Percentiles rank a stretch among this genome's conserved stretches.
phyloP scores from a whole-genome alignment of 2,113 vertebrate species.

The Hoplias malabaricus region DNA sequence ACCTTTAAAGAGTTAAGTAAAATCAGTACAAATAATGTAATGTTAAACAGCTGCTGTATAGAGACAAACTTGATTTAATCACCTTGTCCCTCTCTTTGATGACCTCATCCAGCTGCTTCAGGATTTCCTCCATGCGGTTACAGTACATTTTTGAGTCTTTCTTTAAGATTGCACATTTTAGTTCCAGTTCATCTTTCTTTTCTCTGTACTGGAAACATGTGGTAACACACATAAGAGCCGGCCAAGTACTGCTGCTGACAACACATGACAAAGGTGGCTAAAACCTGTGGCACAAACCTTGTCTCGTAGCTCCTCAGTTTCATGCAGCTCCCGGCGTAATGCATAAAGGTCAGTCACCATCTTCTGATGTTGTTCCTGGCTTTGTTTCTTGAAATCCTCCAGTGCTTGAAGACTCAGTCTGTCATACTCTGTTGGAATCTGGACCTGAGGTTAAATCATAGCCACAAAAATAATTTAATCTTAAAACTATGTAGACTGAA shows the following conservation, averaged over 20 bases:
- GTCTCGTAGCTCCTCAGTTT: slow-evolving; percentile 70
- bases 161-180: slow-evolving; percentile 77
- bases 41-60: neutral
- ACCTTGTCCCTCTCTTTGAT: slow-evolving; percentile 88
- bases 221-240: neutral
- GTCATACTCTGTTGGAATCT: slow-evolving; percentile 59
- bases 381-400: slow-evolving; percentile 71
- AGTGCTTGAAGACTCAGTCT: slow-evolving; percentile 58
- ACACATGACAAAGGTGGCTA: neutral
- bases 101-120: slow-evolving; percentile 90
- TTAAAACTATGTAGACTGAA: no score
- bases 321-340: slow-evolving; percentile 79
- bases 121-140: slow-evolving; percentile 80
- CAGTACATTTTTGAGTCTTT: slow-evolving; percentile 86
- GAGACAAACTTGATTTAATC: neutral
- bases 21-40: neutral
- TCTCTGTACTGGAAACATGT: slow-evolving; percentile 72
- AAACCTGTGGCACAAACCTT: slow-evolving; percentile 66
- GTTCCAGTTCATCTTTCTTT: slow-evolving; percentile 81
- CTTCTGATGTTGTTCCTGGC: slow-evolving; percentile 67
- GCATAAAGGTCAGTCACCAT: slow-evolving; percentile 74
- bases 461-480: neutral
- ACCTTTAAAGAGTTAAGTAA: neutral
- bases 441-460: slow-evolving; percentile 27
- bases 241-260: neutral